phyloP scores from a whole-genome alignment of 2,888 invertebrate genomes.

The Thereva nobilitata region DNA sequence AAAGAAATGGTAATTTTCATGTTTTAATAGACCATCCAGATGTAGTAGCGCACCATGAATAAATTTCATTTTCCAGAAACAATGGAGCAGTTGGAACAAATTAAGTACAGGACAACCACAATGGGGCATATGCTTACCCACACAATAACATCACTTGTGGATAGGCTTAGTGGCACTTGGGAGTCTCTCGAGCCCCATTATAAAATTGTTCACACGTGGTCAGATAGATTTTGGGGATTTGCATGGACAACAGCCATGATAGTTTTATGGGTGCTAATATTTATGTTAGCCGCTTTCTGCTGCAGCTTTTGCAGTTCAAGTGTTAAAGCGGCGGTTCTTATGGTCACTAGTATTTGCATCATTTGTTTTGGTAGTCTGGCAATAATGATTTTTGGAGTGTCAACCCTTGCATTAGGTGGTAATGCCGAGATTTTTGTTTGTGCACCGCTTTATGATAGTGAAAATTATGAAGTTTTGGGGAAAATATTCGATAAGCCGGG shows the following conservation, averaged over 20 bases:
- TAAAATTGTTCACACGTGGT: slow-evolving; percentile 51
- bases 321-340: slow-evolving; percentile 53
- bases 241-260: slow-evolving; percentile 54
- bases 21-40: not conserved
- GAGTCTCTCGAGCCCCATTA: slow-evolving; percentile 51
- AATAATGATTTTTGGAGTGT: slow-evolving; percentile 53
- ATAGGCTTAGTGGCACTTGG: slow-evolving; percentile 53
- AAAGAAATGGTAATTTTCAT: slow-evolving; percentile 54
- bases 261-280: slow-evolving; percentile 54
- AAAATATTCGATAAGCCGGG: slow-evolving; percentile 71
- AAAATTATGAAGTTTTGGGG: slow-evolving; percentile 67
- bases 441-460: slow-evolving; percentile 70
- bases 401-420: slow-evolving; percentile 55
- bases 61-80: slow-evolving; percentile 48
- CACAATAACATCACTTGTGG: slow-evolving; percentile 52
- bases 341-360: slow-evolving; percentile 52
- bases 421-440: slow-evolving; percentile 65
- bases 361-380: slow-evolving; percentile 54
- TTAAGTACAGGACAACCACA: slow-evolving; percentile 55
- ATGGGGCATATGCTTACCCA: slow-evolving; percentile 55
- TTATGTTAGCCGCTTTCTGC: slow-evolving; percentile 54
- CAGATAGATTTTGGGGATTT: slow-evolving; percentile 53
- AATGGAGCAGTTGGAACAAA: slow-evolving; percentile 55
- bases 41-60: not conserved
- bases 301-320: slow-evolving; percentile 56